These are phyloP conservation scores for Sebastes jordani DNA, from an alignment of 2,797 vertebrate species.

Conservation along the genomic window DNA sequence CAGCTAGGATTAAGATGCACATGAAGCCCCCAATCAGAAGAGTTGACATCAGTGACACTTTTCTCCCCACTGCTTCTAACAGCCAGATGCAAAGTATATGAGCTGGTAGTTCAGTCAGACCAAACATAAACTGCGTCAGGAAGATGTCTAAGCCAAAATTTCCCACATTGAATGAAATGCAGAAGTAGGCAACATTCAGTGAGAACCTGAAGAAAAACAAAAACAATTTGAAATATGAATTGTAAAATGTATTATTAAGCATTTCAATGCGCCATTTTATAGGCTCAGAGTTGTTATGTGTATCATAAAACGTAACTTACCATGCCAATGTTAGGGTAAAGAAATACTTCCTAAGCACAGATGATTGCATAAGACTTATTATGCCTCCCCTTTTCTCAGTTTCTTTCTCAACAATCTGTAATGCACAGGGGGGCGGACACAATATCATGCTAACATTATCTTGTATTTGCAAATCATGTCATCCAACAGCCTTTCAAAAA, in stretches of 20 bases:
- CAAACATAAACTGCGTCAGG: constrained; percentile 87
- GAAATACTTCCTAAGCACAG: constrained; percentile 82
- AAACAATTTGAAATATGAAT: not conserved
- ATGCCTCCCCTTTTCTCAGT: constrained; percentile 59
- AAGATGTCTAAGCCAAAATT: constrained; percentile 88
- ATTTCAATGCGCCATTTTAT: not conserved
- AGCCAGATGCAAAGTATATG: constrained; percentile 79
- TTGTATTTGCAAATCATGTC: constrained; percentile 2
- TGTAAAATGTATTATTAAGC: not conserved
- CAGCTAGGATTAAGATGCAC: constrained; percentile 75
- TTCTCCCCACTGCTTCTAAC: constrained; percentile 82
- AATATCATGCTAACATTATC: constrained; percentile 24
- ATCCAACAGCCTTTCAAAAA: not conserved
- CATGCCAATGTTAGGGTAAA: constrained; percentile 76
- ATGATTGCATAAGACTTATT: constrained; percentile 78
- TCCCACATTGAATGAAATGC: constrained; percentile 84
- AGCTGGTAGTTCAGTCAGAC: constrained; percentile 83
- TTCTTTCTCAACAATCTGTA: constrained; percentile 72
- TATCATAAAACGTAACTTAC: constrained; percentile 71
- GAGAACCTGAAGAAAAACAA: constrained; percentile 80
- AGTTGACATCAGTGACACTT: constrained; percentile 69
- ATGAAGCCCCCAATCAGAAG: constrained; percentile 79
- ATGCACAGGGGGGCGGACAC: constrained; percentile 40
- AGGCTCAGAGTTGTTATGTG: not conserved
- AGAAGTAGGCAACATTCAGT: constrained; percentile 83